phyloP scores from a whole-genome alignment of 1,140 invertebrate species.

The Dinoponera quadriceps region DNA sequence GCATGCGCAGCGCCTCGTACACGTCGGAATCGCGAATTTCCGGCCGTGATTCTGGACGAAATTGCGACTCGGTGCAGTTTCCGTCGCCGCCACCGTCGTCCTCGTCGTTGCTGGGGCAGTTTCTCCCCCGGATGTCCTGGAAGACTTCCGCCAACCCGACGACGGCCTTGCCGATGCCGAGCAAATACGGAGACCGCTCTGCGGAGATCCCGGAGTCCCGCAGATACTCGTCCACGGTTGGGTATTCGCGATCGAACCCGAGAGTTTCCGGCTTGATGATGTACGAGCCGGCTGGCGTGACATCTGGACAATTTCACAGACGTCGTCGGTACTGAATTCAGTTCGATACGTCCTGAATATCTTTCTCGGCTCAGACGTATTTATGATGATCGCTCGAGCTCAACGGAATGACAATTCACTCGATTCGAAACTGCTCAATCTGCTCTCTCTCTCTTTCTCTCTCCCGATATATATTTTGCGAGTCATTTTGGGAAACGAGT shows the following conservation, averaged over 20 bases:
- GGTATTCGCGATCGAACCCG: slow-evolving; percentile 63
- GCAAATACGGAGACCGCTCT: slow-evolving; percentile 78
- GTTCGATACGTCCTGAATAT: neutral
- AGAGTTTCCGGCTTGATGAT: slow-evolving; percentile 70
- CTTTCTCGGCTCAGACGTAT: neutral
- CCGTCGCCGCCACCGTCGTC: neutral
- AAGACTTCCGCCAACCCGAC: slow-evolving; percentile 72
- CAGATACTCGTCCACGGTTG: slow-evolving; percentile 64
- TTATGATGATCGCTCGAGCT: no score
- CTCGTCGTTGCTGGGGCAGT: slow-evolving; percentile 61
- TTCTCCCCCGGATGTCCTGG: slow-evolving; percentile 65
- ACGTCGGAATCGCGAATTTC: slow-evolving; percentile 74
- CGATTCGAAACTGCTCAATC: no score
- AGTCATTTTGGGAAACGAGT: neutral
- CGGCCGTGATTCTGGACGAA: slow-evolving; percentile 49
- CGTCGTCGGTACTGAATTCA: slow-evolving; percentile 16
- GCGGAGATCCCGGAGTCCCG: slow-evolving; percentile 58
- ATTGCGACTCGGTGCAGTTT: slow-evolving; percentile 69
- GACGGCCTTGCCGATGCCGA: slow-evolving; percentile 79
- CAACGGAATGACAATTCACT: neutral
- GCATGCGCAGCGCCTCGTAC: slow-evolving; percentile 76
- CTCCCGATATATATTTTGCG: neutral
- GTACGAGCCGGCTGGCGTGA: slow-evolving; percentile 78
- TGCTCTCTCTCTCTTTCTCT: no score
- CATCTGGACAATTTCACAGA: slow-evolving; percentile 71